Percentiles rank a stretch among this genome's conserved stretches.
Evolutionary conservation across 2,888 invertebrate genomes (phyloP).

Genomic region (Osmoderma eremita): DNA sequence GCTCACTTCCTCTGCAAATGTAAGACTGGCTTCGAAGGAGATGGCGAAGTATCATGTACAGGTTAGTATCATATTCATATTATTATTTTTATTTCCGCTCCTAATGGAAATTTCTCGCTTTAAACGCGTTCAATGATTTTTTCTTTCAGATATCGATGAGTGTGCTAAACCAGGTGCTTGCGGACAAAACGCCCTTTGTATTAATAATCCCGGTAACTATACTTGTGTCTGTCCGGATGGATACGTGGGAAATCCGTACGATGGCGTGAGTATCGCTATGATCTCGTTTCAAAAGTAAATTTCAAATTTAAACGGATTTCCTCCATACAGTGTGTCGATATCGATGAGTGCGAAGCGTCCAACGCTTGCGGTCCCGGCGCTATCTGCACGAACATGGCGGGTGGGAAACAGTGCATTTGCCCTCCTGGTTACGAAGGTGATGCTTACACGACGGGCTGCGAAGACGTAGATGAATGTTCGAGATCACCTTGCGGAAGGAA

Average conservation of each 20-base stretch:
- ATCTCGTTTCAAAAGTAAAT: slow-evolving; percentile 91
- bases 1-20: slow-evolving; percentile 96
- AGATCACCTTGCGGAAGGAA: slow-evolving; percentile 81
- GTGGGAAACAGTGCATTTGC: slow-evolving; percentile 85
- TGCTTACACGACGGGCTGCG: slow-evolving; percentile 88
- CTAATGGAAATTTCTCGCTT: too few species aligned
- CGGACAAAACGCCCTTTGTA: slow-evolving; percentile 82
- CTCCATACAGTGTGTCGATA: slow-evolving; percentile 81
- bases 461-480: slow-evolving; percentile 94
- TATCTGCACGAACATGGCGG: slow-evolving; percentile 81
- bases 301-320: slow-evolving; percentile 87
- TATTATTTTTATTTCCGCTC: neutral
- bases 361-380: slow-evolving; percentile 81
- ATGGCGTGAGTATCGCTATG: slow-evolving; percentile 70
- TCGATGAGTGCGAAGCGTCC: slow-evolving; percentile 80
- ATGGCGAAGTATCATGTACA: slow-evolving; percentile 87
- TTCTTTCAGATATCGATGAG: slow-evolving; percentile 88
- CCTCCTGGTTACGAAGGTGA: slow-evolving; percentile 82
- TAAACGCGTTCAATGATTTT: too few species aligned
- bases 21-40: slow-evolving; percentile 88
- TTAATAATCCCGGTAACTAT: slow-evolving; percentile 87
- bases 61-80: slow-evolving; percentile 67
- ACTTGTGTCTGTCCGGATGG: slow-evolving; percentile 86
- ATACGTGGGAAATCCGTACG: slow-evolving; percentile 84
- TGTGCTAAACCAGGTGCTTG: slow-evolving; percentile 84